phyloP scores from a whole-genome alignment of 2,113 vertebrate species.

The Regulus satrapa region DNA sequence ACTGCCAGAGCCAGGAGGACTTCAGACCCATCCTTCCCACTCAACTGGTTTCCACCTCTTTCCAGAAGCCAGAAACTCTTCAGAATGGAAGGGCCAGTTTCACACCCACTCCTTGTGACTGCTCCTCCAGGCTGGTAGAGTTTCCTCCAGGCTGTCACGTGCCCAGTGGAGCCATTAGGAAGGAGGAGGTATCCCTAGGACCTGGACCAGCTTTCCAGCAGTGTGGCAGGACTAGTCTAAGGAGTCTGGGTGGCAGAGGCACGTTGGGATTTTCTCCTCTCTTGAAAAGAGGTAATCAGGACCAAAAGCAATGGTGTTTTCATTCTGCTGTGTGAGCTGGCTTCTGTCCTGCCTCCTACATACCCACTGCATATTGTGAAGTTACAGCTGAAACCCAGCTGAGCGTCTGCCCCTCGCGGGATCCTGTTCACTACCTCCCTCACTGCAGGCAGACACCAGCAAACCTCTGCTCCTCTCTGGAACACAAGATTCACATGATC shows the following conservation, averaged over 20 bases:
- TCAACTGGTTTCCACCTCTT: not conserved
- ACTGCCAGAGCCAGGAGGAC: not conserved
- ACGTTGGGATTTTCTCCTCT: not conserved
- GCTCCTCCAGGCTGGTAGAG: not conserved
- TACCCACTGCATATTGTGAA: not conserved
- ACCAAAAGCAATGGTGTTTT: not conserved
- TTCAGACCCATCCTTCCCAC: not conserved
- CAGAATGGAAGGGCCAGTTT: not conserved
- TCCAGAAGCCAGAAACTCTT: not conserved
- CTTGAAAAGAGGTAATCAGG: not conserved
- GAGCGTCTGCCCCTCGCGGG: not conserved
- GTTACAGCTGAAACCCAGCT: not conserved
- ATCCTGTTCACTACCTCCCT: not conserved
- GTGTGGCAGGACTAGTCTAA: not conserved
- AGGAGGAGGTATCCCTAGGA: not conserved
- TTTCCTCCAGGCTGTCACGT: not conserved
- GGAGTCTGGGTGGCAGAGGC: not conserved
- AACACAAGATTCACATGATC: accelerated
- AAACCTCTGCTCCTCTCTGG: not conserved
- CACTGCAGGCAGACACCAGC: not conserved
- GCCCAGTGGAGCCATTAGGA: not conserved
- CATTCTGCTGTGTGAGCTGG: not conserved
- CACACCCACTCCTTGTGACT: not conserved
- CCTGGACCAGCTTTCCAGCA: not conserved
- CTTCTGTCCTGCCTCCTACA: not conserved